Evolutionary conservation across 2,888 invertebrate species (phyloP).

Genomic region (Spialia ferax): DNA sequence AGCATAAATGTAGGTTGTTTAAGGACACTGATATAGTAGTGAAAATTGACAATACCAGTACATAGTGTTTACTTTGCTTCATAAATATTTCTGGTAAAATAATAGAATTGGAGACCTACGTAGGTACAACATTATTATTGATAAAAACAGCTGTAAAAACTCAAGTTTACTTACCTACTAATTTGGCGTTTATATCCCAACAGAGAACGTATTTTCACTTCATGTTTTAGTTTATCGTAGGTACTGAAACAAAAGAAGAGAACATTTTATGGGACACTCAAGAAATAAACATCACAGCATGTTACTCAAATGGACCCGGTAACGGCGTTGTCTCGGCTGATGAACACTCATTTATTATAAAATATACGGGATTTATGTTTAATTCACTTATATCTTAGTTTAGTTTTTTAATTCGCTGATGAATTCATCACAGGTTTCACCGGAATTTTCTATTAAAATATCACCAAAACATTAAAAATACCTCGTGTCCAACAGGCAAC

Average conservation of each 20-base stretch:
- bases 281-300: slow-evolving; percentile 45
- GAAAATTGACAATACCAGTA: too few species aligned
- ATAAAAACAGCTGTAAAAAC: slow-evolving; percentile 13
- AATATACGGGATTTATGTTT: neutral
- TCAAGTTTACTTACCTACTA: slow-evolving; percentile 60
- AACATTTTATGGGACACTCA: slow-evolving; percentile 41
- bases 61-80: neutral
- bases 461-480: slow-evolving; percentile 58
- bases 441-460: neutral
- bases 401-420: neutral
- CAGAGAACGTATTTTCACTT: slow-evolving; percentile 55
- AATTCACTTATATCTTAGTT: neutral
- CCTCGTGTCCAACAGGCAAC: slow-evolving; percentile 55
- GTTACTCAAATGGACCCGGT: slow-evolving; percentile 10
- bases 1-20: neutral
- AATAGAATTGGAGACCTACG: neutral
- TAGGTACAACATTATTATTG: too few species aligned
- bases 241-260: slow-evolving; percentile 50
- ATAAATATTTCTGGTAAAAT: neutral
- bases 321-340: neutral
- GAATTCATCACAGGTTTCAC: neutral
- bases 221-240: slow-evolving; percentile 50
- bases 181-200: slow-evolving; percentile 57
- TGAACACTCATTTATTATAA: neutral
- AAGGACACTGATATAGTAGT: neutral